Conservation (phyloP, 2,888 invertebrate species). For the Drosophila infuscata region DNA sequence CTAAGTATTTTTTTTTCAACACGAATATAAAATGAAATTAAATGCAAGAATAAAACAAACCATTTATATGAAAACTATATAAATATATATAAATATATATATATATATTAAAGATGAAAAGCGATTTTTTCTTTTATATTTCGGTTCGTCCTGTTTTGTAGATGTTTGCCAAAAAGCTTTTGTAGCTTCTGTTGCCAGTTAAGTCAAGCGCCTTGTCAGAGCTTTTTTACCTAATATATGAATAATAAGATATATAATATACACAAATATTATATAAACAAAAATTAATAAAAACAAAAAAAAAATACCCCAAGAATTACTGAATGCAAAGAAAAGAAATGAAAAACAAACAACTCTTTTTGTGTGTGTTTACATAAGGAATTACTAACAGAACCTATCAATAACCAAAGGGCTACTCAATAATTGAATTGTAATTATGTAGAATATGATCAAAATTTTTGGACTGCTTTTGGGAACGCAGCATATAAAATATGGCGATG, state of each 20-base stretch:
- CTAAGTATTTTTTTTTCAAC: slow-evolving; percentile 72
- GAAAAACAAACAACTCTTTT: slow-evolving; percentile 32
- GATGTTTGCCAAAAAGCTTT: slow-evolving; percentile 68
- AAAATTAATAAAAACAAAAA: slow-evolving; percentile 16
- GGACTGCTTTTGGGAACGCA: slow-evolving; percentile 52
- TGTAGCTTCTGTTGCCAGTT: slow-evolving; percentile 76
- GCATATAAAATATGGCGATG: slow-evolving; percentile 60
- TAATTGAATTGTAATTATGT: slow-evolving; percentile 44
- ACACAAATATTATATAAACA: slow-evolving; percentile 47
- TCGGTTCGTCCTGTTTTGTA: slow-evolving; percentile 40
- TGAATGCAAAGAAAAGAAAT: slow-evolving; percentile 5
- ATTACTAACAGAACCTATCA: slow-evolving; percentile 21
- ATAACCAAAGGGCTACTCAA: slow-evolving; percentile 41
- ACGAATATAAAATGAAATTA: slow-evolving; percentile 50
- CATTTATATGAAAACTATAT: slow-evolving; percentile 45
- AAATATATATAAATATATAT: slow-evolving; percentile 43
- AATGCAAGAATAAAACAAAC: slow-evolving; percentile 30
- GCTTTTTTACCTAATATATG: slow-evolving; percentile 63
- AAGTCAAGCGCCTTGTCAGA: slow-evolving; percentile 75
- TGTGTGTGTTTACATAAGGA: slow-evolving; percentile 45
- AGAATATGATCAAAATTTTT: slow-evolving; percentile 37
- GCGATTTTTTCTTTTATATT: slow-evolving; percentile 3
- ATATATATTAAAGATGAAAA: slow-evolving; percentile 31
- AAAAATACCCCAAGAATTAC: slow-evolving; percentile 2
- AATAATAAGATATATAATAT: slow-evolving; percentile 25